phyloP scores from a whole-genome alignment of 2,888 invertebrate genomes.

The Notocelia uddmanniana region DNA sequence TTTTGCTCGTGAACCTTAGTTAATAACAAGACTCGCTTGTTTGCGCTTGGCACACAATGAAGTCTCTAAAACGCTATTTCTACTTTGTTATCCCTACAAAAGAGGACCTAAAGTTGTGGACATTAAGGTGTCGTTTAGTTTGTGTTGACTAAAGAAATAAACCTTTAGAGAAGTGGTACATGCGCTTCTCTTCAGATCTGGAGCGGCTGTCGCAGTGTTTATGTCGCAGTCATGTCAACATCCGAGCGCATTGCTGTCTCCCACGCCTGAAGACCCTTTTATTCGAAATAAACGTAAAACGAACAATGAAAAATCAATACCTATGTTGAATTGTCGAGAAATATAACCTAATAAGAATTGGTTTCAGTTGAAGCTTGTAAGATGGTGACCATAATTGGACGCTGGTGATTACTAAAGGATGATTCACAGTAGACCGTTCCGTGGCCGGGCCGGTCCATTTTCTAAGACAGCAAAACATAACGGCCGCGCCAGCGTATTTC shows the following conservation, averaged over 20 bases:
- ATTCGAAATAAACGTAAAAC: constrained; percentile 1
- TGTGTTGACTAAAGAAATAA: constrained; percentile 18
- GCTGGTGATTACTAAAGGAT: no score
- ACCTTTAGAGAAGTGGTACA: constrained; percentile 19
- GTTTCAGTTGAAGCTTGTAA: no score
- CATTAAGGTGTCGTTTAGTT: constrained; percentile 14
- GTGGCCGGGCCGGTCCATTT: no score
- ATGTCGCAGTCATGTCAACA: constrained; percentile 44
- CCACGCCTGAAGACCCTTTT: constrained; percentile 11
- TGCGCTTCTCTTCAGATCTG: constrained; percentile 16
- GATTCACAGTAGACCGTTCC: no score
- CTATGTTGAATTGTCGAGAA: not conserved
- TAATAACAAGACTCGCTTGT: constrained; percentile 27
- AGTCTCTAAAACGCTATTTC: constrained; percentile 8
- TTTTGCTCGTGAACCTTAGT: constrained; percentile 21
- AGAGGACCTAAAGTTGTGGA: not conserved
- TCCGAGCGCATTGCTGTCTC: constrained; percentile 44
- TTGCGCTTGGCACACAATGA: constrained; percentile 29
- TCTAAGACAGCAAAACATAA: no score
- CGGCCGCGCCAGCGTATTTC: no score
- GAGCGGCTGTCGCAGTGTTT: constrained; percentile 32
- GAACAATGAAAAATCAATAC: not conserved
- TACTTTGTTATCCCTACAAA: not conserved
- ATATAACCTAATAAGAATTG: no score
- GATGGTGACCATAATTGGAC: no score